These are phyloP conservation scores for Grammomys surdaster DNA, from an alignment of 2,113 vertebrate species.

Conservation along the genomic window DNA sequence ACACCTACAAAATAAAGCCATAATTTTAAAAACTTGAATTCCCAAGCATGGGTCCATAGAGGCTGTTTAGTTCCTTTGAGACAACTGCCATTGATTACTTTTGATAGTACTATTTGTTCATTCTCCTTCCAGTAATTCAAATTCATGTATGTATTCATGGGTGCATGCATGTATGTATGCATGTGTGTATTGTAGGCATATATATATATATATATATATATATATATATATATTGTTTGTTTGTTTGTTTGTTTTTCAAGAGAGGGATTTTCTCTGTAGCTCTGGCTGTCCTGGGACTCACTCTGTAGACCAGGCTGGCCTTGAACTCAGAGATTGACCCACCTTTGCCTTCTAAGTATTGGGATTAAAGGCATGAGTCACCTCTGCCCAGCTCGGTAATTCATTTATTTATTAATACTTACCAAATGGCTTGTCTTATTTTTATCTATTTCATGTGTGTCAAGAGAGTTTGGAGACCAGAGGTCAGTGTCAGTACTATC, in stretches of 20 bases:
- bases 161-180: too few species aligned
- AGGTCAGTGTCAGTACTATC: neutral
- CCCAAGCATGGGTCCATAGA: neutral
- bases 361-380: neutral
- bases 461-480: neutral
- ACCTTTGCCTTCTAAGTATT: neutral
- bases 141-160: too few species aligned
- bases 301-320: neutral
- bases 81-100: neutral
- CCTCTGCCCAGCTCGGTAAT: neutral
- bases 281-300: neutral
- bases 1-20: neutral
- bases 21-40: neutral
- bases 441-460: neutral
- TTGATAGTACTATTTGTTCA: neutral
- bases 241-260: neutral
- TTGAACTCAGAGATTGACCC: neutral
- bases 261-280: neutral
- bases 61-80: neutral
- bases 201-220: too few species aligned
- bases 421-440: neutral
- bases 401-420: neutral
- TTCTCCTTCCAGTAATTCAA: neutral
- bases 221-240: too few species aligned
- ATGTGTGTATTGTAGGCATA: fast-evolving